A percentile compares a stretch with the other conserved stretches of the same genome.
phyloP scores from a whole-genome alignment of 2,797 vertebrate genomes.

The Leuciscus waleckii region DNA sequence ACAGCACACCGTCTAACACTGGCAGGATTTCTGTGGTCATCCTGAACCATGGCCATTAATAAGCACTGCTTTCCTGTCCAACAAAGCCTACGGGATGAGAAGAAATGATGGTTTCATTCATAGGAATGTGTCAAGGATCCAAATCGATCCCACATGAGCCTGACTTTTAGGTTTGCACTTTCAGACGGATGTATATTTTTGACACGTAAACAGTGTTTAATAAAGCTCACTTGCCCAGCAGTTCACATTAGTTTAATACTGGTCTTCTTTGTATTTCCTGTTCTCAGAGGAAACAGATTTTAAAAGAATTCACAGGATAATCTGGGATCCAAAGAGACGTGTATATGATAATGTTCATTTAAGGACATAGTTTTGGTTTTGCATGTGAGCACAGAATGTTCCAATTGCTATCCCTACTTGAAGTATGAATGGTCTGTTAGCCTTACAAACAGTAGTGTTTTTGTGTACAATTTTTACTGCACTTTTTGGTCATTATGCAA shows the following conservation, averaged over 20 bases:
- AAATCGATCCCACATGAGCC: slow-evolving; percentile 1
- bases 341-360: slow-evolving; percentile 20
- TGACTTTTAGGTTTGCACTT: neutral
- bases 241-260: slow-evolving; percentile 40
- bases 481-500: neutral
- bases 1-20: neutral
- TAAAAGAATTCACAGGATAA: slow-evolving; percentile 25
- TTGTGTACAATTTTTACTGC: neutral
- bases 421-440: neutral
- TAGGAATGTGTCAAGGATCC: slow-evolving; percentile 8
- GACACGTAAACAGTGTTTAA: slow-evolving; percentile 20
- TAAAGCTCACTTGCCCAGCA: neutral
- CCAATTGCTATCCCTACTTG: neutral
- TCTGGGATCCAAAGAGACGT: slow-evolving; percentile 11
- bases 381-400: slow-evolving; percentile 25
- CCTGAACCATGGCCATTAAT: slow-evolving; percentile 9
- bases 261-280: slow-evolving; percentile 45
- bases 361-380: slow-evolving; percentile 20
- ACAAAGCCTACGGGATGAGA: neutral
- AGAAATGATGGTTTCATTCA: slow-evolving; percentile 11
- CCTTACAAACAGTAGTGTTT: neutral
- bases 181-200: slow-evolving; percentile 11
- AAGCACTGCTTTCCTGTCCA: neutral
- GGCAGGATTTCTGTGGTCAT: slow-evolving; percentile 9
- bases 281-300: slow-evolving; percentile 42